These are phyloP conservation scores for Villa cingulata DNA, from an alignment of 2,888 invertebrate species.

Conservation along the genomic window DNA sequence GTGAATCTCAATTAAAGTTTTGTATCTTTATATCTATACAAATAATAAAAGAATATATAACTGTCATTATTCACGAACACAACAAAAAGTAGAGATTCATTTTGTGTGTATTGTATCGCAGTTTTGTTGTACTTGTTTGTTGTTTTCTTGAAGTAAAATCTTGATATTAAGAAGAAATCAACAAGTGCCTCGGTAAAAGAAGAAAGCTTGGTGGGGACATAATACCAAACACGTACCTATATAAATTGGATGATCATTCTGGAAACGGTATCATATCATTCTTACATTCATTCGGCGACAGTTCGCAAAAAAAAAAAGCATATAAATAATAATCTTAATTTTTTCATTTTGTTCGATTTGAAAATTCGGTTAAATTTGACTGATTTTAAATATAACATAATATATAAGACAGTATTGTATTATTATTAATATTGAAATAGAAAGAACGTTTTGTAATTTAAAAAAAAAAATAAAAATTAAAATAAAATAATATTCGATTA, in stretches of 20 bases:
- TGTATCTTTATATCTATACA: background rate
- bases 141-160: background rate
- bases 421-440: no score
- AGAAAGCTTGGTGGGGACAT: conserved; percentile 17
- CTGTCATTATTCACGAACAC: no score
- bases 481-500: no score
- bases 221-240: conserved; percentile 25
- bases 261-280: conserved; percentile 40
- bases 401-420: background rate
- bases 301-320: conserved; percentile 17
- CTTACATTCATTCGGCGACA: conserved; percentile 37
- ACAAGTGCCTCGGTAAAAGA: no score
- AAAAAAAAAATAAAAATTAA: background rate
- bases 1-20: background rate
- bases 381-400: background rate
- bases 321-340: conserved; percentile 3
- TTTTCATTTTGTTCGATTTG: background rate
- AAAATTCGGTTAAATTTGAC: background rate
- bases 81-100: no score
- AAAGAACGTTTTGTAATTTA: no score
- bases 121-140: background rate
- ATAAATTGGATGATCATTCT: conserved; percentile 37
- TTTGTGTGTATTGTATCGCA: no score
- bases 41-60: no score
- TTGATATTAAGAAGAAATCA: background rate